Percentiles rank a stretch among this genome's conserved stretches.
phyloP scores from a whole-genome alignment of 2,797 vertebrate species.

The Parambassis ranga region DNA sequence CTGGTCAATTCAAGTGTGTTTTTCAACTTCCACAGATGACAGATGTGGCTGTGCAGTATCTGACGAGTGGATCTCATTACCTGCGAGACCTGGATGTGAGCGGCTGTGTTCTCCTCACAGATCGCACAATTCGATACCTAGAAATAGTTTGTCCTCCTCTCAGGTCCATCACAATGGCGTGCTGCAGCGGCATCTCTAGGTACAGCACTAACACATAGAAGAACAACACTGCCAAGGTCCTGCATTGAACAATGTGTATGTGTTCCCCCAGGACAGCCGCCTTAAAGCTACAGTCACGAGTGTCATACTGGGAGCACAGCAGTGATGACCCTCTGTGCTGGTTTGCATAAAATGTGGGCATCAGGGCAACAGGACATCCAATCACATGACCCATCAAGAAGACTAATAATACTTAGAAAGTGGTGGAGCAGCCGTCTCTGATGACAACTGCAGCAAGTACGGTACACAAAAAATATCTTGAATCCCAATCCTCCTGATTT shows the following conservation, averaged over 20 bases:
- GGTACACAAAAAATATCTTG: too few relatives aligned
- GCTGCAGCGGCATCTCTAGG: conserved; percentile 82
- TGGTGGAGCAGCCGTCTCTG: conserved; percentile 7
- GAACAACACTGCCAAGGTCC: neutral
- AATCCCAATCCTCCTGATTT: too few relatives aligned
- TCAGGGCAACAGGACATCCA: conserved; percentile 26
- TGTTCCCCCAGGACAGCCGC: conserved; percentile 74
- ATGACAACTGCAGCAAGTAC: conserved; percentile 1
- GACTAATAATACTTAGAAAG: conserved; percentile 13
- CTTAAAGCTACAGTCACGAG: conserved; percentile 66
- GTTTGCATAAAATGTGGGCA: conserved; percentile 60
- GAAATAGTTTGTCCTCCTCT: conserved; percentile 79
- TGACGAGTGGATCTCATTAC: conserved; percentile 78
- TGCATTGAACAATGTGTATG: neutral
- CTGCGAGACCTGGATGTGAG: conserved; percentile 83
- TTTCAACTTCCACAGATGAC: conserved; percentile 76
- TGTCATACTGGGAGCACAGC: conserved; percentile 78
- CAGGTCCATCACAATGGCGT: conserved; percentile 77
- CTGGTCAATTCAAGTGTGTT: neutral
- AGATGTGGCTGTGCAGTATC: conserved; percentile 75
- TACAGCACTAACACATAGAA: conserved; percentile 55
- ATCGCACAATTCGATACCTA: conserved; percentile 70
- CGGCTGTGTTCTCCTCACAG: conserved; percentile 81
- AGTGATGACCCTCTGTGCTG: conserved; percentile 69
- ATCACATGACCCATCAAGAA: neutral